Base-by-base conservation (phyloP, 1,140 invertebrate species). In the Bombus confusus region DNA sequence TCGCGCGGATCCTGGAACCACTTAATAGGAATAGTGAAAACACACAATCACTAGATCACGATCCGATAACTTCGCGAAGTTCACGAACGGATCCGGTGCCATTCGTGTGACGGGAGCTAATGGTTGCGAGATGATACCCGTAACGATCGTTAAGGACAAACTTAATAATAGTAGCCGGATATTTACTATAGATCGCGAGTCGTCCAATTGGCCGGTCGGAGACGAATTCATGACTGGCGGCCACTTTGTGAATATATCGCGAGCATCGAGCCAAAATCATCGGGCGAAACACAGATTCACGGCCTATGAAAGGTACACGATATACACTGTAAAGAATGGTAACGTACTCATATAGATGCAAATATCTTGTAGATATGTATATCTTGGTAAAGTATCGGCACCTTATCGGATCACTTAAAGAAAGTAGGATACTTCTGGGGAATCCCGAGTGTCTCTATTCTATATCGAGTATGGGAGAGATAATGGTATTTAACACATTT, bases 81-180 rank as follows among this genome's bases (percentile, higher is more conserved):
- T n/a, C 59, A 73, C 80, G 68, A 68, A 68, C 66, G 34, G 57
- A 22, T 68, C 77, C 75, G 85, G 43, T 78, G 82, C 86, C 80
- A 83, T 64, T 85, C 86, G 88, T 72, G 64, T 76, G 66, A 86
- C 57, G 25, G 41, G 39, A 73, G 75, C 88, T 87, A 80, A 86
- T 86, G 83, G 77, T 83, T 64, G 66, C 77, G 68, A 79, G 71
- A 79, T 69, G 82, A 81, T 89, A 87, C 43, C 83, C 88, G 81
- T 87, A 89, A 82, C 86, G 77, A 90, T 87, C 83, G 85, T 86
- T 91, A 90, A 92, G 91, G 92, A 92, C 91, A 88, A 92, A 92
- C 86, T 92, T 92, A 92, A 92, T 92, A 92, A 92, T 92, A 92
- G 92, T 91, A 86, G 76, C 80, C 73, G 77, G 75, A 87, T 59